These are phyloP conservation scores for Pemphredon lugubris DNA, from an alignment of 2,888 invertebrate genomes.

Conservation along the genomic window DNA sequence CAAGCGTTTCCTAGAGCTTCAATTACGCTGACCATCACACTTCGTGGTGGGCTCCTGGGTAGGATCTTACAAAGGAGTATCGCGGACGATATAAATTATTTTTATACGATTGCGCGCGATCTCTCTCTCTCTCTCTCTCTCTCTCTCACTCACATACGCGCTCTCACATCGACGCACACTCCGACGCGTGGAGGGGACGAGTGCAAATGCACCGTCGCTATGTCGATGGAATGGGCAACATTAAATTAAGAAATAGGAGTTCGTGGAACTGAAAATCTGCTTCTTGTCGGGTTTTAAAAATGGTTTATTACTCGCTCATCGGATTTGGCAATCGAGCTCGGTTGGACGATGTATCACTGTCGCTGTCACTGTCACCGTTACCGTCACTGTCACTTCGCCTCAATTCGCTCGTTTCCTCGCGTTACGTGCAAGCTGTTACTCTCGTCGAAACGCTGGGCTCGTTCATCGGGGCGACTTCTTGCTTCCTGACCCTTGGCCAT, in stretches of 20 bases:
- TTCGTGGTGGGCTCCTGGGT: slow-evolving; percentile 30
- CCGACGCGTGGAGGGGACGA: too few species aligned
- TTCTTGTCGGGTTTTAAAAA: slow-evolving; percentile 33
- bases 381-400: slow-evolving; percentile 43
- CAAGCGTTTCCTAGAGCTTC: slow-evolving; percentile 68
- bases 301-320: slow-evolving; percentile 58
- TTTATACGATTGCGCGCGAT: slow-evolving; percentile 28
- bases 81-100: slow-evolving; percentile 46
- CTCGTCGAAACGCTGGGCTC: slow-evolving; percentile 23
- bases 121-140: too few species aligned
- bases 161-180: neutral
- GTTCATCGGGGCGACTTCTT: slow-evolving; percentile 48
- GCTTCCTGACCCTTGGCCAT: slow-evolving; percentile 56
- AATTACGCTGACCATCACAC: slow-evolving; percentile 73
- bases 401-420: slow-evolving; percentile 48
- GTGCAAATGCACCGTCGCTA: neutral
- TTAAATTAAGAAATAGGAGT: slow-evolving; percentile 54
- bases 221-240: slow-evolving; percentile 34
- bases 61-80: slow-evolving; percentile 42
- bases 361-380: slow-evolving; percentile 45
- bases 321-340: slow-evolving; percentile 51
- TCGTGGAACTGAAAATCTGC: slow-evolving; percentile 37
- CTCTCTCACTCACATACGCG: too few species aligned
- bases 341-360: slow-evolving; percentile 66
- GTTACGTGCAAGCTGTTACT: slow-evolving; percentile 30